Evolutionary conservation across 1,140 invertebrate genomes (phyloP).

Genomic region (Cydia fagiglandana): DNA sequence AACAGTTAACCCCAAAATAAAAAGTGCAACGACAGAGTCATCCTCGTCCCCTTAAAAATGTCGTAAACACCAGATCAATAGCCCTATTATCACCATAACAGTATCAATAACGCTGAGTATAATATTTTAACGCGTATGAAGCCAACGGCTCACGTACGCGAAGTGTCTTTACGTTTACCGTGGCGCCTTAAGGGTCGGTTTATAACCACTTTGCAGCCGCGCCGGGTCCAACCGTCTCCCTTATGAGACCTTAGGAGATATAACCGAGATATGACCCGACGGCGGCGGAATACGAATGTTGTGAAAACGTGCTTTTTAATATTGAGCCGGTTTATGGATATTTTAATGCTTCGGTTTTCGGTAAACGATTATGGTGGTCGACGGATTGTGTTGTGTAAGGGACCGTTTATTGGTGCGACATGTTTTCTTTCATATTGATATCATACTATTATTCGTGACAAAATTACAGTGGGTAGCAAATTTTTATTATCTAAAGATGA

Average conservation of each 20-base stretch:
- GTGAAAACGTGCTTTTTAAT: slow-evolving; percentile 27
- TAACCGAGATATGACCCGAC: slow-evolving; percentile 16
- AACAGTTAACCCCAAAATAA: background rate
- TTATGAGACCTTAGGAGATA: slow-evolving; percentile 27
- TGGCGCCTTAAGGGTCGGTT: slow-evolving; percentile 21
- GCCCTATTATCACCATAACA: slow-evolving; percentile 18
- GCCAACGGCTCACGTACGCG: slow-evolving; percentile 8
- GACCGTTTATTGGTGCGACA: background rate
- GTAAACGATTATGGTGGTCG: slow-evolving; percentile 8
- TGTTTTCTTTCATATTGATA: background rate
- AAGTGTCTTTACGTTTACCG: slow-evolving; percentile 23
- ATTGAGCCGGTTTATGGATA: slow-evolving; percentile 15
- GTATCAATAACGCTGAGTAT: slow-evolving; percentile 19
- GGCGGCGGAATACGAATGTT: slow-evolving; percentile 25
- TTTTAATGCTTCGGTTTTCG: slow-evolving; percentile 23
- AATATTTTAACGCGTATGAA: slow-evolving; percentile 18
- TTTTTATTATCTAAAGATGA: too few relatives aligned
- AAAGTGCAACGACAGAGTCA: background rate
- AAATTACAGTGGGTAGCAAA: background rate
- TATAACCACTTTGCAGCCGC: slow-evolving; percentile 27
- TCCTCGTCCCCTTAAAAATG: background rate
- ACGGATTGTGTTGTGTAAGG: background rate
- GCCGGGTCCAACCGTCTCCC: slow-evolving; percentile 19
- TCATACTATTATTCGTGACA: background rate
- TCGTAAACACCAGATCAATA: background rate